Percentiles rank a stretch among this genome's conserved stretches.
Evolutionary conservation across 2,797 vertebrate genomes (phyloP).

Genomic region (Rhinogobio ventralis): DNA sequence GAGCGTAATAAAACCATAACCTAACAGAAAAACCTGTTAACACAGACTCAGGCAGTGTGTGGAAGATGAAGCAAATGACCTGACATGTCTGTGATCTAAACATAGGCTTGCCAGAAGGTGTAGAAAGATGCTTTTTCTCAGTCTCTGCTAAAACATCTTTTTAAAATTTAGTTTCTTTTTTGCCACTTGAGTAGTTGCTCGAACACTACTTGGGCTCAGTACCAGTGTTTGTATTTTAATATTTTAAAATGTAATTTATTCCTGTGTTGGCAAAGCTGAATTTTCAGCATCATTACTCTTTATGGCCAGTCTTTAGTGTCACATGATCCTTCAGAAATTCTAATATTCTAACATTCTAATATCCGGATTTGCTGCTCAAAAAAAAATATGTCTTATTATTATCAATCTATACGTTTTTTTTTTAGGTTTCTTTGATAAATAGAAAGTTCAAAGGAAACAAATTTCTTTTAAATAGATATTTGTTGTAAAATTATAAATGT

Average conservation of each 20-base stretch:
- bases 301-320: too few relatives aligned
- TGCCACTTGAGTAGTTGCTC: neutral
- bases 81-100: slow-evolving; percentile 47
- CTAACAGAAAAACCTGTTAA: slow-evolving; percentile 36
- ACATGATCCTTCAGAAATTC: neutral
- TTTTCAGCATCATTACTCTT: neutral
- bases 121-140: neutral
- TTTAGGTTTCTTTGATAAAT: too few relatives aligned
- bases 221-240: neutral
- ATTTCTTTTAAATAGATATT: neutral
- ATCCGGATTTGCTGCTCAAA: neutral
- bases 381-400: neutral
- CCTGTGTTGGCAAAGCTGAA: neutral
- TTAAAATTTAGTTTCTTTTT: neutral
- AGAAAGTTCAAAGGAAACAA: neutral
- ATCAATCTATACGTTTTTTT: neutral
- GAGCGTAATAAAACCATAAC: slow-evolving; percentile 6
- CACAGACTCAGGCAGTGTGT: slow-evolving; percentile 17
- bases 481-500: too few relatives aligned
- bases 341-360: neutral
- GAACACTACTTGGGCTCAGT: neutral
- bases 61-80: slow-evolving; percentile 43
- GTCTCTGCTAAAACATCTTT: slow-evolving; percentile 15
- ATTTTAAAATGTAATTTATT: neutral
- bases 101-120: slow-evolving; percentile 34